Evolutionary conservation across 2,888 invertebrate genomes (phyloP), one percentile per base, ranked within the genome.

Genomic region (Ariolimax columbianus): DNA sequence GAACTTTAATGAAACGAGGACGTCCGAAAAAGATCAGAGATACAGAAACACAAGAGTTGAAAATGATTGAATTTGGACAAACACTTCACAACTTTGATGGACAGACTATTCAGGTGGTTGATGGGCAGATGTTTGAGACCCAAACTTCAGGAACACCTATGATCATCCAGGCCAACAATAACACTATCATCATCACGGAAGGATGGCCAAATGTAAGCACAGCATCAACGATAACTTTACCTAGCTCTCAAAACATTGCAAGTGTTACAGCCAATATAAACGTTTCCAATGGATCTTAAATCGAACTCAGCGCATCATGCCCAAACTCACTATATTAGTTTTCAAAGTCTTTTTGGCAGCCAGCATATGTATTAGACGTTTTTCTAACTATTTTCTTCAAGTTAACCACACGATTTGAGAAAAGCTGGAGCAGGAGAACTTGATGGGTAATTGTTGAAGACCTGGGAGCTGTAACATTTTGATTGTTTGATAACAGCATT

Each of bases 1-100:
- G 87, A 63, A 87, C 87, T 2, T 78, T 87, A 36, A 70, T 84
- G 70, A 86, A 86, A 59, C 84, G 87, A 59, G 87, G 87, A 36
- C 83, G 87, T 7, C 87, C 87, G 0, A 86, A 82, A 59, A 87
- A 87, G 77, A 77, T 85, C 1, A 80, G 38, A 68, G 66, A 68
- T 7, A 66, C 80, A 30, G 77, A 78, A 17, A 75, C 38, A n/a
- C 51, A 66, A n/a, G 81, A 81, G 30, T 43, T 85, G n/a, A 85
- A 81, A 66, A 77, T 85, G 47, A 84, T 84, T 38, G 79, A 84
- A 55, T 73, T 84, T 40, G 75, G 85, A 17, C 75, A 81, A 36
- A 72, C 85, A 33, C 68, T 85, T 1, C 80, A 85, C 38, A 66
- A 51, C 30, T 68, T 85, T 63, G 85, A 85, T 66, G 81, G 85